Conservation (phyloP, 1,140 invertebrate species). For the Drosophila insularis region DNA sequence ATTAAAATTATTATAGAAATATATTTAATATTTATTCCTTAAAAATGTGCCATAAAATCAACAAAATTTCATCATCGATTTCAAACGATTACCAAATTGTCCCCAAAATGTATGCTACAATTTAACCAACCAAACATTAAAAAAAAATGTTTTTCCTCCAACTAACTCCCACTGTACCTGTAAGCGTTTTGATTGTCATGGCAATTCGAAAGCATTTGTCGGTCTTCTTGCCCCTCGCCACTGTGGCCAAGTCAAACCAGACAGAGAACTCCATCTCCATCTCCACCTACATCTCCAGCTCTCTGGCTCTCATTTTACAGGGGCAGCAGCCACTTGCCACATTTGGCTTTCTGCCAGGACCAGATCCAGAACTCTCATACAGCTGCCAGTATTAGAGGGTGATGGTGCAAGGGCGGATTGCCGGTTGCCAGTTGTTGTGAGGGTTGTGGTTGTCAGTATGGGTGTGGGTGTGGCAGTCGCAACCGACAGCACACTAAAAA, state of each 20-base stretch:
- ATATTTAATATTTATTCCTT: too few relatives aligned
- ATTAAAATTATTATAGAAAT: too few relatives aligned
- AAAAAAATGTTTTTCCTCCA: not conserved
- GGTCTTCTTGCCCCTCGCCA: slow-evolving; percentile 46
- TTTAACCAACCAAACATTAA: not conserved
- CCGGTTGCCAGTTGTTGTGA: slow-evolving; percentile 23
- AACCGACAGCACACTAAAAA: slow-evolving; percentile 70
- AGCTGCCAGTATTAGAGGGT: slow-evolving; percentile 14
- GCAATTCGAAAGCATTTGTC: slow-evolving; percentile 81
- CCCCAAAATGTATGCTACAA: slow-evolving; percentile 12
- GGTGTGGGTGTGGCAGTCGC: slow-evolving; percentile 50
- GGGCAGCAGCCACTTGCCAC: slow-evolving; percentile 75
- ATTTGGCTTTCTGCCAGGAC: slow-evolving; percentile 79
- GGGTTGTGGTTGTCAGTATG: slow-evolving; percentile 19
- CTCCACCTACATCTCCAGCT: slow-evolving; percentile 8
- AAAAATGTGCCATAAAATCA: not conserved
- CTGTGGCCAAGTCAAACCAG: slow-evolving; percentile 36
- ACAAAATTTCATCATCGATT: not conserved
- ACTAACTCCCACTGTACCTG: slow-evolving; percentile 65
- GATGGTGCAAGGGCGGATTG: slow-evolving; percentile 28
- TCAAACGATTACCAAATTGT: too few relatives aligned
- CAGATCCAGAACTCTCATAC: slow-evolving; percentile 55
- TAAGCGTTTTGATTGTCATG: slow-evolving; percentile 80
- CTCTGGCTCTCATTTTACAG: slow-evolving; percentile 5
- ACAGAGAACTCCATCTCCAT: slow-evolving; percentile 35